Evolutionary conservation across 2,113 vertebrate genomes (phyloP), one percentile per base, ranked within the genome.

Genomic region (Parus major): DNA sequence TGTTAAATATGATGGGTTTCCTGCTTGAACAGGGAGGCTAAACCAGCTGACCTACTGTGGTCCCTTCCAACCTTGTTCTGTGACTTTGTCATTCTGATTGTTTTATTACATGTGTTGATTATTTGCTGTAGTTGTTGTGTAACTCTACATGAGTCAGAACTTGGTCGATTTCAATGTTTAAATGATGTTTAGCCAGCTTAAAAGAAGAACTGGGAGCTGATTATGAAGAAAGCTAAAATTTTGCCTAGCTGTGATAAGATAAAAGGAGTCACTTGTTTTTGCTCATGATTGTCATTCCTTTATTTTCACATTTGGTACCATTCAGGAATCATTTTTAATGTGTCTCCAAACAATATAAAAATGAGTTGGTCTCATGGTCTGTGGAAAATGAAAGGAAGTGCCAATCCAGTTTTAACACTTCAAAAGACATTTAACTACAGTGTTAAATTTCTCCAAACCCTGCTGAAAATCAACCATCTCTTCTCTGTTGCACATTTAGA

Each of bases 341-440:
- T 93, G 87, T 93, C 77, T 86, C 29, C 3, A 18, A 81, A 71
- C 31, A 69, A 46, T 41, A 44, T 29, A 65, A 88, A 91, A 90
- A 61, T 44, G 11, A 80, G 15, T 83, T 88, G 41, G 16, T 46
- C 36, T 86, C 66, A 57, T 59, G 29, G 80, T 86, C 31, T 72
- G 27, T 46, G 28, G 15, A 77, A 89, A 93, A 49, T 11, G 12
- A 88, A 83, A 9, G 0, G 10, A 84, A 72, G 20, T 64, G 36
- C 41, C 24, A 79, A 13, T 41, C 35, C 2, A 10, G 19, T 65
- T 90, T 92, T 82, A 82, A 71, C 57, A 79, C 7, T 76, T 87
- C 10, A 8, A 53, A 90, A 91, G n/a, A 29, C 20, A 52, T 47
- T 92, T 52, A 52, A n/a, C 11, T n/a, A 5, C 24, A 6, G 5